These are phyloP conservation scores for Arremon brunneinucha DNA, from an alignment of 2,797 vertebrate genomes.

Conservation along the genomic window DNA sequence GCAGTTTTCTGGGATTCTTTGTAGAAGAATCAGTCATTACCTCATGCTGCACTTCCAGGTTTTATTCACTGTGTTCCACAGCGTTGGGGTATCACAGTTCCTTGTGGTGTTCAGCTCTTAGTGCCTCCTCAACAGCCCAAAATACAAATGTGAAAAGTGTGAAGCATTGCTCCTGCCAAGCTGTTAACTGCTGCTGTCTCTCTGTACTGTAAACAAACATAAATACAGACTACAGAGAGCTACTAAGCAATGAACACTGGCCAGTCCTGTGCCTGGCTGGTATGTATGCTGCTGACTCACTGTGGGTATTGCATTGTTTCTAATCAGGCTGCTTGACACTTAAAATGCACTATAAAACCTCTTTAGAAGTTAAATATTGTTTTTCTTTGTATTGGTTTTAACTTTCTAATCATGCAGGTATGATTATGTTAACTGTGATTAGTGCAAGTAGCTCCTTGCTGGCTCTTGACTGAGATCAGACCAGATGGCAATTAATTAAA, in stretches of 20 bases:
- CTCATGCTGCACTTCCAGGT: rapidly evolving
- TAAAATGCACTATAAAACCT: not conserved
- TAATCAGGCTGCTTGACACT: not conserved
- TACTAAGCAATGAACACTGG: not conserved
- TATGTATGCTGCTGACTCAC: rapidly evolving
- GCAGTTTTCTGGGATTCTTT: not conserved
- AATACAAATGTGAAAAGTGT: not conserved
- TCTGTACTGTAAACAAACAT: not conserved
- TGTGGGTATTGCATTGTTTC: not conserved
- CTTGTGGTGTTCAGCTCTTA: not conserved
- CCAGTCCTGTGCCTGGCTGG: not conserved
- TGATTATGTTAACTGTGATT: not conserved
- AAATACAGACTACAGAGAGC: not conserved
- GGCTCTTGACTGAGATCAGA: not conserved
- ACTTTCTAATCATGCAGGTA: not conserved
- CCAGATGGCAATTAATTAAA: not conserved
- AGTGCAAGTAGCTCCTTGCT: not conserved
- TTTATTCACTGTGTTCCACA: not conserved
- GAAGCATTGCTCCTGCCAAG: not conserved
- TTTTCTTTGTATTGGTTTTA: not conserved
- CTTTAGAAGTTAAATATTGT: not conserved
- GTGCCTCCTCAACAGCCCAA: not conserved
- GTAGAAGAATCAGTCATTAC: not conserved
- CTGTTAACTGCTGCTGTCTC: not conserved
- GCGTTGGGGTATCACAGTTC: not conserved